A percentile compares a stretch with the other conserved stretches of the same genome.
These are phyloP conservation scores for Phragmatobia fuliginosa DNA, from an alignment of 2,888 invertebrate genomes.

Conservation along the genomic window DNA sequence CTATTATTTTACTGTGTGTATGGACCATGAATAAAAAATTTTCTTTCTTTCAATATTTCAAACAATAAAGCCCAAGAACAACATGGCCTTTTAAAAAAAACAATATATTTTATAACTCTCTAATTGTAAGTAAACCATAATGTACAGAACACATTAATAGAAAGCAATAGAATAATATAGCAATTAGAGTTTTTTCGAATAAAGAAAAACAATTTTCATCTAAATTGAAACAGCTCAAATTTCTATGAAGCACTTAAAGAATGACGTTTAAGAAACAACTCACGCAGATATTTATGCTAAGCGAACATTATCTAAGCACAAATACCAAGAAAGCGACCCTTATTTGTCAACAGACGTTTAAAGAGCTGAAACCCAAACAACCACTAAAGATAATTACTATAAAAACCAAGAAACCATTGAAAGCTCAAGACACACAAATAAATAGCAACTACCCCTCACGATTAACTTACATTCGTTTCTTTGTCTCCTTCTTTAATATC, in stretches of 20 bases:
- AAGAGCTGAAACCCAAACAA: constrained; percentile 29
- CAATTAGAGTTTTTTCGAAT: background rate
- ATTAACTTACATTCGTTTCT: constrained; percentile 69
- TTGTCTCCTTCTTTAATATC: constrained; percentile 80
- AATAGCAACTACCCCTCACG: constrained; percentile 54
- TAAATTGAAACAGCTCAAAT: background rate
- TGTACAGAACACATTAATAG: background rate
- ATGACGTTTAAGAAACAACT: background rate
- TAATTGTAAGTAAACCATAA: background rate
- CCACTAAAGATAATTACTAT: constrained; percentile 40
- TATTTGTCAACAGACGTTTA: constrained; percentile 23
- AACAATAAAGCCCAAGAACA: too few relatives aligned
- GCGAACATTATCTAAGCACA: constrained; percentile 8
- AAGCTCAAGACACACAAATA: constrained; percentile 46
- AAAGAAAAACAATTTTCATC: background rate
- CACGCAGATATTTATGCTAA: constrained; percentile 10
- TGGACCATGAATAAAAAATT: too few relatives aligned
- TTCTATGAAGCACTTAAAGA: background rate
- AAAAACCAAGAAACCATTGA: constrained; percentile 23
- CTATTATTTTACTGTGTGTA: too few relatives aligned
- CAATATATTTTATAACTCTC: background rate
- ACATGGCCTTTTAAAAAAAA: too few relatives aligned
- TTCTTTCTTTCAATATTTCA: too few relatives aligned
- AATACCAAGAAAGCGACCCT: constrained; percentile 12
- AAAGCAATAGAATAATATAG: background rate